Base-by-base conservation (phyloP, 2,113 vertebrate species). In the Neolamprologus variostigma region DNA sequence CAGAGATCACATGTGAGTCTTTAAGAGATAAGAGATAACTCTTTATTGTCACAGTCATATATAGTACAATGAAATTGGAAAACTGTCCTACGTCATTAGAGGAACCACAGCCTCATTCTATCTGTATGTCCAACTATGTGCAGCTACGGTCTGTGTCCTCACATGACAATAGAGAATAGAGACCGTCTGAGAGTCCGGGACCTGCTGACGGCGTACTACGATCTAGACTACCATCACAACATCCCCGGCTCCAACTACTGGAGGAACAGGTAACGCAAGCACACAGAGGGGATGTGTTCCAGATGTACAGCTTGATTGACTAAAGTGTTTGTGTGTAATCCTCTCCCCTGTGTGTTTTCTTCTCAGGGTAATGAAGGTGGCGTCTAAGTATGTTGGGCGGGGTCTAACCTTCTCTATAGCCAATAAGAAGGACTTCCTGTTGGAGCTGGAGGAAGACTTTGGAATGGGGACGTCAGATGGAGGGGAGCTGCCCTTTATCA, bases 91-190 rank as follows among this genome's bases (percentile, higher is more conserved):
- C 3, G 21, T 35, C 80, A 19, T 7, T 13, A 40, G 40, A 59
- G 12, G 17, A 82, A 23, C 14, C 11, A 0, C 66, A n/a, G 6
- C 42, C 6, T 84, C 31, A 63, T 21, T 79, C 7, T 14, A n/a
- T 33, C 9, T 47, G 7, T 82, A 0, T 86, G 42, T 78, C 45
- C 73, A 50, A 0, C 73, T 50, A 4, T 87, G 5, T 84, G 17
- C 28, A 97, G 97, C 4, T 94, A 93, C 10, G 97, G 96, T n/a
- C 66, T 97, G 57, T 97, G 96, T 90, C 96, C 97, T 66, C 96
- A 96, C 91, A 76, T 97, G 93, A 96, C 96, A 1, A 8, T 63
- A 86, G 97, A 96, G 82, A 97, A 95, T 87, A 94, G 85, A 73
- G 96, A 97, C 5, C 91, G 87, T 7, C 89, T 97, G 68, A 93